phyloP scores from a whole-genome alignment of 2,797 vertebrate genomes.

The Peromyscus aztecus region DNA sequence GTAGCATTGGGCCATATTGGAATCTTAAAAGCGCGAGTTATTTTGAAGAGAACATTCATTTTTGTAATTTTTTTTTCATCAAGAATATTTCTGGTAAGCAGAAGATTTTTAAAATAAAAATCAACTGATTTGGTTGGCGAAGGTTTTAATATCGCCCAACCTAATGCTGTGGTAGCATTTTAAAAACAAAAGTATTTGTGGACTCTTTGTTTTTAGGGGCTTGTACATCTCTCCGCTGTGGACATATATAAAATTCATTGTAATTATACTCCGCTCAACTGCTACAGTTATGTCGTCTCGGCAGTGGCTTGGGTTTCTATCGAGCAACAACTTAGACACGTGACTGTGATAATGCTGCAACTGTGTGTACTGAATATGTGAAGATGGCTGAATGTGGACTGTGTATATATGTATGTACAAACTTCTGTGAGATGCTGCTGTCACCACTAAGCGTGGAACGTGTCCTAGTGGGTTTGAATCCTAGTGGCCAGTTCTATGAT shows the following conservation, averaged over 20 bases:
- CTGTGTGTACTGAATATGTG: constrained; percentile 94
- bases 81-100: constrained; percentile 85
- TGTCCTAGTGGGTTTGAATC: constrained; percentile 93
- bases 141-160: constrained; percentile 90
- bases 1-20: constrained; percentile 90
- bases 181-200: constrained; percentile 86
- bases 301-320: constrained; percentile 90
- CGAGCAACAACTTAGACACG: constrained; percentile 91
- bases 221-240: constrained; percentile 90
- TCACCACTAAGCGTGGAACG: constrained; percentile 92
- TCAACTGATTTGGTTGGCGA: constrained; percentile 77
- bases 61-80: constrained; percentile 86
- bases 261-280: constrained; percentile 88
- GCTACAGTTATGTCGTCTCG: constrained; percentile 88
- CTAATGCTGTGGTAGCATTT: constrained; percentile 88
- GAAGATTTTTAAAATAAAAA: constrained; percentile 67
- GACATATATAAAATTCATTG: constrained; percentile 83
- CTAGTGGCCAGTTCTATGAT: constrained; percentile 96
- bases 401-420: constrained; percentile 92
- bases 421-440: constrained; percentile 95
- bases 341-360: constrained; percentile 93
- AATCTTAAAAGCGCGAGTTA: constrained; percentile 87
- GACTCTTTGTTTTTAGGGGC: constrained; percentile 89
- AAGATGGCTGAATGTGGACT: constrained; percentile 93
- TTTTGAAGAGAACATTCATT: constrained; percentile 86